These are phyloP conservation scores for Acanthornis magna DNA, from an alignment of 2,797 vertebrate species.

Conservation along the genomic window DNA sequence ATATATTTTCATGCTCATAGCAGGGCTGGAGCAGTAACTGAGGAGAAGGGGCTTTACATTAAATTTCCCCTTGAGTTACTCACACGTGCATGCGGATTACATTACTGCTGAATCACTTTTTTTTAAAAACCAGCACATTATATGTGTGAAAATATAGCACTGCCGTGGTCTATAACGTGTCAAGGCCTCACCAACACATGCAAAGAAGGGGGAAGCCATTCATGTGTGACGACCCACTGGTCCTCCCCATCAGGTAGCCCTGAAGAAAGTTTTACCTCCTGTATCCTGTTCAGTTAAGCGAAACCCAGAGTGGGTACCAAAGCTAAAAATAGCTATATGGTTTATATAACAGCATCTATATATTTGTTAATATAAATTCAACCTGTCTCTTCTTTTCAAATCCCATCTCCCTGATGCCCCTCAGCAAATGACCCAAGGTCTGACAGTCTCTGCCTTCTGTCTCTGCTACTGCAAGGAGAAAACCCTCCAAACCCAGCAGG, in stretches of 20 bases:
- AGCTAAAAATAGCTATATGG: not conserved
- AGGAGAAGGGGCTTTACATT: slow-evolving; percentile 51
- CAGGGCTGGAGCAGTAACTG: not conserved
- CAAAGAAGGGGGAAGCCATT: slow-evolving; percentile 61
- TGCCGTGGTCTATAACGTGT: not conserved
- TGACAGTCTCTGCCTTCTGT: not conserved
- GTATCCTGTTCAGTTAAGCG: slow-evolving; percentile 42
- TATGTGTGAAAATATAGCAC: slow-evolving; percentile 33
- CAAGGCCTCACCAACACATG: slow-evolving; percentile 17
- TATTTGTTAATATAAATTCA: not conserved
- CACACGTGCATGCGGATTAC: slow-evolving; percentile 27
- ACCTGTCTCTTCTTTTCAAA: not conserved
- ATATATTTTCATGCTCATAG: not conserved
- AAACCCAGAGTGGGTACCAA: slow-evolving; percentile 1
- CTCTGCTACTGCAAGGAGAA: not conserved
- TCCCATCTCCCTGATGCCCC: not conserved
- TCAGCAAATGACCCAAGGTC: not conserved
- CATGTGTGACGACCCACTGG: not conserved
- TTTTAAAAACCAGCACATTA: not conserved
- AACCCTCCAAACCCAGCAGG: not conserved
- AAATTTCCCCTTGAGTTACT: slow-evolving; percentile 51
- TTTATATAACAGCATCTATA: not conserved
- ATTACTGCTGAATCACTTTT: slow-evolving; percentile 64
- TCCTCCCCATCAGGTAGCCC: not conserved
- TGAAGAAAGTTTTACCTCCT: slow-evolving; percentile 26